Percentiles rank a stretch among this genome's conserved stretches.
Conservation (phyloP, 2,797 vertebrate genomes). For the Steatocranus sp. region DNA sequence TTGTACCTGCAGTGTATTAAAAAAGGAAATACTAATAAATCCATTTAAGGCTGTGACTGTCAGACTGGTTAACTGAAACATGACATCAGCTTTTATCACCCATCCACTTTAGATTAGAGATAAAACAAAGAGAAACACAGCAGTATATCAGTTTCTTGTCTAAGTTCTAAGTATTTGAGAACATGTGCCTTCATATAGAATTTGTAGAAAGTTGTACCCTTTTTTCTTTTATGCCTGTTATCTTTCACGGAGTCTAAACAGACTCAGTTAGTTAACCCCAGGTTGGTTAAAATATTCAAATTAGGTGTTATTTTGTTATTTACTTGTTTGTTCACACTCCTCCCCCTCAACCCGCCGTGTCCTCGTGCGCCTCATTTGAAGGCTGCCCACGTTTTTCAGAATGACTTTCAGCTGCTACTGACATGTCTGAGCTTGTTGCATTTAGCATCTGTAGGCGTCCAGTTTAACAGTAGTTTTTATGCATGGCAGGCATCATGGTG, state of each 20-base stretch:
- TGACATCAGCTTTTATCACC: not conserved
- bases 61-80: not conserved
- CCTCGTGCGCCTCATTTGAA: not conserved
- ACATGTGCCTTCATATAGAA: not conserved
- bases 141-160: not conserved
- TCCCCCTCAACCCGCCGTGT: not conserved
- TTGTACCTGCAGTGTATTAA: not conserved
- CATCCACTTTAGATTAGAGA: not conserved
- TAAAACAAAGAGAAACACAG: not conserved
- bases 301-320: slow-evolving; percentile 10
- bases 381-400: slow-evolving; percentile 33
- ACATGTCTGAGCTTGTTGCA: not conserved
- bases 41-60: not conserved
- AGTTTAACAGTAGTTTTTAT: not conserved
- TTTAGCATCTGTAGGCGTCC: not conserved
- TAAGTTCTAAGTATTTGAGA: not conserved
- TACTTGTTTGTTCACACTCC: not conserved
- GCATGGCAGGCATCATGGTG: not conserved
- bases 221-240: fast-evolving
- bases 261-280: not conserved
- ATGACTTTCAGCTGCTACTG: slow-evolving; percentile 10
- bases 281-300: not conserved
- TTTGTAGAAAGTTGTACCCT: not conserved
- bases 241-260: not conserved
- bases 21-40: not conserved